Evolutionary conservation across 2,113 vertebrate genomes (phyloP), one percentile per base, ranked within the genome.

Genomic region (Megaleporinus macrocephalus): DNA sequence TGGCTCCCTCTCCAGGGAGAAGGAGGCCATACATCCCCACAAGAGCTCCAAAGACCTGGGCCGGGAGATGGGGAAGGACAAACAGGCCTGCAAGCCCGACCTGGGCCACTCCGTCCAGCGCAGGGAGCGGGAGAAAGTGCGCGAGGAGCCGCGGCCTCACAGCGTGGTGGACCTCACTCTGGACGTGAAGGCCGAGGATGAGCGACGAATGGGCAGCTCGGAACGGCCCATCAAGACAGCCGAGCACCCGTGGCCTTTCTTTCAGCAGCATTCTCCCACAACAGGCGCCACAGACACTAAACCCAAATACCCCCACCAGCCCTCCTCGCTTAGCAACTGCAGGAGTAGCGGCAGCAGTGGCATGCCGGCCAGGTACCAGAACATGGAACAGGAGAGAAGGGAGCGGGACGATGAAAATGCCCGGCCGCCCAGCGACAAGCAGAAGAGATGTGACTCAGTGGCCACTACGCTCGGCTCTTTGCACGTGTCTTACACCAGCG

Each of bases 151-250:
- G 0, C 91, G 94, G 0, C 91, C 91, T 0, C 92, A 93, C 41
- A 94, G 94, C 0, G 94, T 96, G 57, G 94, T 95, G 10, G 96
- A 97, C 84, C 93, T 95, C 79, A 96, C 95, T 0, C 94, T 88
- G 89, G 97, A 95, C 86, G 89, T 89, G 59, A 96, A 95, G 69
- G 84, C 84, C 0, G 96, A 98, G 75, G 92, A 94, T 1, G 95
- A 97, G 72, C 90, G 96, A 87, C 95, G 95, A 69, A 87, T 93
- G 84, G 90, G 92, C 10, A 44, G 88, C 85, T 87, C 90, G 63
- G 92, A 94, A 87, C 79, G 95, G 88, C 49, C 84, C 0, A 65
- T 47, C 68, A 90, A 94, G 87, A 86, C 0, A 78, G 91, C 27
- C 0, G 95, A 95, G 68, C 92, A 91, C 36, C 73, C 93, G 73